A percentile compares a stretch with the other conserved stretches of the same genome.
Conservation (phyloP, 2,797 vertebrate genomes). For the Lindbergichthys nudifrons region DNA sequence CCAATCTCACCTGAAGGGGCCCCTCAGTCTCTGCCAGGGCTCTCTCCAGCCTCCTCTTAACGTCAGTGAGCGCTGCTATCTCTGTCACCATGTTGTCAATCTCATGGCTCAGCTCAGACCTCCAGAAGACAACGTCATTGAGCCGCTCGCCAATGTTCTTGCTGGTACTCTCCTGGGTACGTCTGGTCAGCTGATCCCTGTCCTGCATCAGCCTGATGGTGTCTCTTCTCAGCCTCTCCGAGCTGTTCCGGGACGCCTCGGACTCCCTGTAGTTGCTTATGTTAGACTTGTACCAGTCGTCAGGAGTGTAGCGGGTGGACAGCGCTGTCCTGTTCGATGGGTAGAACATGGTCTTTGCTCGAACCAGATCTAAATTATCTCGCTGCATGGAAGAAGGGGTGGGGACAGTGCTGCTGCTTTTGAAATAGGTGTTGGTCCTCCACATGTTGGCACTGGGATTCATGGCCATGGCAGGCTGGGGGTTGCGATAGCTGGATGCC, state of each 20-base stretch:
- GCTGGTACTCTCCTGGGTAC: slow-evolving; percentile 87
- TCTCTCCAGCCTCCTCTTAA: slow-evolving; percentile 91
- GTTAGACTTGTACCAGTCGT: slow-evolving; percentile 94
- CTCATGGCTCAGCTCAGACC: slow-evolving; percentile 91
- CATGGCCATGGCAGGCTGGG: slow-evolving; percentile 78
- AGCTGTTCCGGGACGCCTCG: slow-evolving; percentile 86
- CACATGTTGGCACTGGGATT: slow-evolving; percentile 85
- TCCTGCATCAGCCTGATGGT: slow-evolving; percentile 91
- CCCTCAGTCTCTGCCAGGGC: slow-evolving; percentile 89
- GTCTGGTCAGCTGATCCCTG: slow-evolving; percentile 88
- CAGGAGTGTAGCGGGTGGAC: slow-evolving; percentile 87
- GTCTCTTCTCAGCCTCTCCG: slow-evolving; percentile 89
- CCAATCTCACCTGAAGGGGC: slow-evolving; percentile 89
- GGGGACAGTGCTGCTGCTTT: slow-evolving; percentile 74
- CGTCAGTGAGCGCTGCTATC: slow-evolving; percentile 86
- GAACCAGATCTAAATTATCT: slow-evolving; percentile 79
- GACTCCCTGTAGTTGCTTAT: slow-evolving; percentile 90
- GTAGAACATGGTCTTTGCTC: slow-evolving; percentile 85
- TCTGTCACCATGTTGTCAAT: slow-evolving; percentile 93
- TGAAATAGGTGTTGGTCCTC: slow-evolving; percentile 88
- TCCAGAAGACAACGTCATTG: slow-evolving; percentile 94
- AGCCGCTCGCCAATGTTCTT: slow-evolving; percentile 91
- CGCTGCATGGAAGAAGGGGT: slow-evolving; percentile 77
- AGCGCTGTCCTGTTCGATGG: slow-evolving; percentile 87
- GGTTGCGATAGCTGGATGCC: slow-evolving; percentile 88